Conservation (phyloP, 2,113 vertebrate genomes). For the Castor canadensis region DNA sequence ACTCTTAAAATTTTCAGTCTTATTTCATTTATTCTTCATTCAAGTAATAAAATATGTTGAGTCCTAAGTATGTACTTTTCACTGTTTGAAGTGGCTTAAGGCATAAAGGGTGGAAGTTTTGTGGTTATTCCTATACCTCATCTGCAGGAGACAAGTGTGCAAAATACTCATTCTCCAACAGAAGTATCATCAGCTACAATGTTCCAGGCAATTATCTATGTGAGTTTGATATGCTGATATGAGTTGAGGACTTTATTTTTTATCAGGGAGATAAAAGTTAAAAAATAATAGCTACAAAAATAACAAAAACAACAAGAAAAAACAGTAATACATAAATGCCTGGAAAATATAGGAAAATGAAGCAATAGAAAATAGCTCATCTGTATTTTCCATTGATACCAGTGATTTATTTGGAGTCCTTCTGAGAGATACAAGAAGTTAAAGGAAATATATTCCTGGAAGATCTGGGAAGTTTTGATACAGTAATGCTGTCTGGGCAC, state of each 20-base stretch:
- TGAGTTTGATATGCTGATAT: not conserved
- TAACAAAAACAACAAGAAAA: not conserved
- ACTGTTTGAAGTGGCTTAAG: not conserved
- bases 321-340: not conserved
- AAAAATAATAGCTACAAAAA: not conserved
- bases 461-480: not conserved
- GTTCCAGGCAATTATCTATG: not conserved
- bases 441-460: not conserved
- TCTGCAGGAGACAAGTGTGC: not conserved
- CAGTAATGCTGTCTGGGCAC: not conserved
- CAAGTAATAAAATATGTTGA: not conserved
- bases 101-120: not conserved
- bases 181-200: not conserved
- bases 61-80: not conserved
- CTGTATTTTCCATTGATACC: not conserved
- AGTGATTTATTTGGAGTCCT: not conserved
- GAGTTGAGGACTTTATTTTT: not conserved
- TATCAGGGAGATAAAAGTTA: not conserved
- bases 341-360: not conserved
- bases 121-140: not conserved
- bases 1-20: not conserved
- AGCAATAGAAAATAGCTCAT: not conserved
- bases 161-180: not conserved
- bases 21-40: slow-evolving; percentile 23
- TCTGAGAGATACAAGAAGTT: not conserved